Conservation (phyloP, 2,797 vertebrate species). For the Gymnopithys bicolor region DNA sequence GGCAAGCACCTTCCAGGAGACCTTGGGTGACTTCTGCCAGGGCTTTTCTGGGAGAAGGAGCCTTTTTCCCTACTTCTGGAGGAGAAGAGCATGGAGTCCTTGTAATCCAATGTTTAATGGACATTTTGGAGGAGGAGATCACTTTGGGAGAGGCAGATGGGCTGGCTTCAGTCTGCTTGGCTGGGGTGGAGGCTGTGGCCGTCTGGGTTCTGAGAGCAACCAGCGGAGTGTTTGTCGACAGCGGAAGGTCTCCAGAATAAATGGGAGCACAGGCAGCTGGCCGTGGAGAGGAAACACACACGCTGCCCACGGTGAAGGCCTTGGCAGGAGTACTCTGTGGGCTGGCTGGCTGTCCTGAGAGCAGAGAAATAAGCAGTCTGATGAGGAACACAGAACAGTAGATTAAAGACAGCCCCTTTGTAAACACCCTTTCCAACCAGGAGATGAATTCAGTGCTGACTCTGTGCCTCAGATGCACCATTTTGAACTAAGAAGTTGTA, state of each 20-base stretch:
- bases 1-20: constrained; percentile 43
- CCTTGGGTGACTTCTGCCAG: constrained; percentile 81
- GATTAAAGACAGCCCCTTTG: background rate
- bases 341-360: constrained; percentile 18
- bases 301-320: constrained; percentile 68
- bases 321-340: constrained; percentile 83
- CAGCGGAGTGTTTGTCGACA: constrained; percentile 84
- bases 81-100: constrained; percentile 72
- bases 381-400: constrained; percentile 12
- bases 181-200: constrained; percentile 43
- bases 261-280: constrained; percentile 85
- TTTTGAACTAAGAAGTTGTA: background rate
- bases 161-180: constrained; percentile 14
- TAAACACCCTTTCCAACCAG: background rate
- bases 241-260: constrained; percentile 84
- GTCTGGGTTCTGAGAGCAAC: constrained; percentile 47
- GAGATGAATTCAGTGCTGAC: background rate
- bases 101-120: constrained; percentile 88
- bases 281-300: constrained; percentile 80
- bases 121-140: constrained; percentile 71
- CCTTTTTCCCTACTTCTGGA: constrained; percentile 53
- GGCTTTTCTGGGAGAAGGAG: constrained; percentile 75
- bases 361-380: constrained; percentile 7
- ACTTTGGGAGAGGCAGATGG: constrained; percentile 59
- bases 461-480: background rate